These are phyloP conservation scores for Carassius gibelio DNA, from an alignment of 2,113 vertebrate genomes.

Conservation along the genomic window DNA sequence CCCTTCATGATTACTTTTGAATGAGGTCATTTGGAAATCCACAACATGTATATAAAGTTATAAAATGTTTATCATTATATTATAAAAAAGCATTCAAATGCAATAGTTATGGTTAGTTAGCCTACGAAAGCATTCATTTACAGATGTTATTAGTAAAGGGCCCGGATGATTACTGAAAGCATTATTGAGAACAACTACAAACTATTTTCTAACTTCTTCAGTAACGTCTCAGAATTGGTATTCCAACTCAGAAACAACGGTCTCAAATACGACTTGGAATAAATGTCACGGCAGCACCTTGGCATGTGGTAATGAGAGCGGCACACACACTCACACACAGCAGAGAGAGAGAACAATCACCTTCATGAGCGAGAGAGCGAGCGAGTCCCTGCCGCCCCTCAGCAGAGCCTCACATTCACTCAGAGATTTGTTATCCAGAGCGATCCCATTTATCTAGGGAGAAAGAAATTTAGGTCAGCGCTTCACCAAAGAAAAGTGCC, in stretches of 20 bases:
- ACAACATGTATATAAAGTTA: not conserved
- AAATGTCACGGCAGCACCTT: slow-evolving; percentile 5
- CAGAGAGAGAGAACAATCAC: slow-evolving; percentile 70
- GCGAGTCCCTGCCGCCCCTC: slow-evolving; percentile 88
- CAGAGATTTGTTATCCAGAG: slow-evolving; percentile 96
- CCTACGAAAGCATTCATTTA: not conserved
- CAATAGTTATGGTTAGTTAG: not conserved
- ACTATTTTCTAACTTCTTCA: not conserved
- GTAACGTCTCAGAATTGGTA: not conserved
- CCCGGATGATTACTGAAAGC: not conserved
- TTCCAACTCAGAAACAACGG: not conserved
- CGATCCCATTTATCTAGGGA: slow-evolving; percentile 93
- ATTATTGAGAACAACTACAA: not conserved
- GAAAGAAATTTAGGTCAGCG: slow-evolving; percentile 63
- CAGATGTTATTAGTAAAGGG: not conserved
- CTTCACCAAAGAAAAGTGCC: slow-evolving; percentile 46
- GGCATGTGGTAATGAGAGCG: slow-evolving; percentile 41
- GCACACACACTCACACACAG: slow-evolving; percentile 14
- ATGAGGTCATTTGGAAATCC: not conserved
- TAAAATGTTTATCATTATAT: not conserved
- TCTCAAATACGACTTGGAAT: slow-evolving; percentile 10
- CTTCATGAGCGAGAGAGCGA: slow-evolving; percentile 95
- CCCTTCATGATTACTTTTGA: not conserved
- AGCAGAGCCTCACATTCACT: slow-evolving; percentile 94
- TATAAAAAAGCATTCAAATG: not conserved